Percentiles rank a stretch among this genome's conserved stretches.
These are phyloP conservation scores for Standfussiana lucernea DNA, from an alignment of 2,888 invertebrate genomes.

Conservation along the genomic window DNA sequence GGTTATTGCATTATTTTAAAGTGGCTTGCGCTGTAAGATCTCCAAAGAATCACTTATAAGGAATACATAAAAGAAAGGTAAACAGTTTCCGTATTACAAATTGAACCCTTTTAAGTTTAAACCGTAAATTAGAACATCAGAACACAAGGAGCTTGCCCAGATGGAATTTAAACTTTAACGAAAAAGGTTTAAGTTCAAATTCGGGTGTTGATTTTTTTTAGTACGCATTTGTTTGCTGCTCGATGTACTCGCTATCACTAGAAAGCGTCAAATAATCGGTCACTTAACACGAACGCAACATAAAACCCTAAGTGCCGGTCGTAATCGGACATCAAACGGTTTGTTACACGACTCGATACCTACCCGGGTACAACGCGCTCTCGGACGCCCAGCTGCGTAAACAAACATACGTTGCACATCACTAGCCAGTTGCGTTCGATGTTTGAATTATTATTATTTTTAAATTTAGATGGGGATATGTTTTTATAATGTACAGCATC, in stretches of 20 bases:
- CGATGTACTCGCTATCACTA: conserved; percentile 68
- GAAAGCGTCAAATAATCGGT: conserved; percentile 80
- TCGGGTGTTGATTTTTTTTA: conserved; percentile 50
- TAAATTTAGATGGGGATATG: conserved; percentile 60
- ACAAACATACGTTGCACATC: conserved; percentile 77
- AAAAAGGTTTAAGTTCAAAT: conserved; percentile 44
- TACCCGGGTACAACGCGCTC: conserved; percentile 60
- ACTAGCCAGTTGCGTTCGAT: conserved; percentile 72
- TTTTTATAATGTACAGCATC: conserved; percentile 46
- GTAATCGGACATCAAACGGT: conserved; percentile 80
- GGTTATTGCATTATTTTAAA: conserved; percentile 36
- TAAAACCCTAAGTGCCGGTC: conserved; percentile 78
- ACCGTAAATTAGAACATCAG: conserved; percentile 56
- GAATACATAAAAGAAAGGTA: conserved; percentile 48
- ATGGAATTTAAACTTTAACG: conserved; percentile 39
- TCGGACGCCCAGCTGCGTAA: conserved; percentile 78
- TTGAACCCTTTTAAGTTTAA: conserved; percentile 47
- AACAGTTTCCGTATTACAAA: conserved; percentile 56
- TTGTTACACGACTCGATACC: conserved; percentile 75
- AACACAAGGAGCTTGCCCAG: conserved; percentile 20
- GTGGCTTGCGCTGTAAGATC: conserved; percentile 18
- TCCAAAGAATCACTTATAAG: conserved; percentile 31
- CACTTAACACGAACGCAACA: conserved; percentile 78
- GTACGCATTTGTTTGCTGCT: conserved; percentile 56
- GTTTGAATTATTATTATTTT: conserved; percentile 60